A percentile compares a stretch with the other conserved stretches of the same genome.
These are phyloP conservation scores for Drosophila siamana DNA, from an alignment of 2,888 invertebrate species.

Conservation along the genomic window DNA sequence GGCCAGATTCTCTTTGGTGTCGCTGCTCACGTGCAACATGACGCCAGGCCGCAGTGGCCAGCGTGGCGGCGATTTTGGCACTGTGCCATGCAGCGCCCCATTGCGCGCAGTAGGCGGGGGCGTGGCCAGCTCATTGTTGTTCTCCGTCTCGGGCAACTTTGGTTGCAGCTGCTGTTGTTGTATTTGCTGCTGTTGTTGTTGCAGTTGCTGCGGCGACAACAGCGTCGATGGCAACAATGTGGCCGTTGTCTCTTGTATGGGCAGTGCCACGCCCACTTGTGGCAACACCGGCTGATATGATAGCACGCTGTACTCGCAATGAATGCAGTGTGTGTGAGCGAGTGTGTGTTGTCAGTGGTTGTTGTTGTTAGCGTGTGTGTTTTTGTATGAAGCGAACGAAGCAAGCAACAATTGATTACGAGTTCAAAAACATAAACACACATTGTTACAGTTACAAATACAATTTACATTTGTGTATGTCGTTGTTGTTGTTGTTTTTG, in stretches of 20 bases:
- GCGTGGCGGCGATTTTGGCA: slow-evolving; percentile 86
- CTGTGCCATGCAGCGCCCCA: slow-evolving; percentile 45
- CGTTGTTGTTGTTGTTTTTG: slow-evolving; percentile 36
- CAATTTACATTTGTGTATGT: slow-evolving; percentile 22
- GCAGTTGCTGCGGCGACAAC: slow-evolving; percentile 57
- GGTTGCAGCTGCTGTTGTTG: slow-evolving; percentile 43
- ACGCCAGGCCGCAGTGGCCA: slow-evolving; percentile 96
- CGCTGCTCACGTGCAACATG: slow-evolving; percentile 91
- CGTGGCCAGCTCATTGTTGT: slow-evolving; percentile 61
- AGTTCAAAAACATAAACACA: slow-evolving; percentile 37
- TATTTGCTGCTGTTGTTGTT: slow-evolving; percentile 40
- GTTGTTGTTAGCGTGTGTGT: slow-evolving; percentile 40
- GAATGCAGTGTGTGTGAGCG: slow-evolving; percentile 1
- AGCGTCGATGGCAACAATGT: slow-evolving; percentile 69
- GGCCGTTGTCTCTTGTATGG: slow-evolving; percentile 57
- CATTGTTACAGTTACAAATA: slow-evolving; percentile 29
- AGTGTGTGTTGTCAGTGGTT: slow-evolving; percentile 38
- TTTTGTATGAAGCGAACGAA: slow-evolving; percentile 52
- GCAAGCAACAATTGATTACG: slow-evolving; percentile 41
- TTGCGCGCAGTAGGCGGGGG: slow-evolving; percentile 57
- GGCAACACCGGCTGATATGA: slow-evolving; percentile 83
- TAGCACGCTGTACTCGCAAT: slow-evolving; percentile 76
- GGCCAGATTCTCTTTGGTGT: slow-evolving; percentile 91
- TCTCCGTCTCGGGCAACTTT: slow-evolving; percentile 38
- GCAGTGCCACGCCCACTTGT: slow-evolving; percentile 71